Conservation (phyloP, 1,140 invertebrate genomes). For the Drosophila oshimai region DNA sequence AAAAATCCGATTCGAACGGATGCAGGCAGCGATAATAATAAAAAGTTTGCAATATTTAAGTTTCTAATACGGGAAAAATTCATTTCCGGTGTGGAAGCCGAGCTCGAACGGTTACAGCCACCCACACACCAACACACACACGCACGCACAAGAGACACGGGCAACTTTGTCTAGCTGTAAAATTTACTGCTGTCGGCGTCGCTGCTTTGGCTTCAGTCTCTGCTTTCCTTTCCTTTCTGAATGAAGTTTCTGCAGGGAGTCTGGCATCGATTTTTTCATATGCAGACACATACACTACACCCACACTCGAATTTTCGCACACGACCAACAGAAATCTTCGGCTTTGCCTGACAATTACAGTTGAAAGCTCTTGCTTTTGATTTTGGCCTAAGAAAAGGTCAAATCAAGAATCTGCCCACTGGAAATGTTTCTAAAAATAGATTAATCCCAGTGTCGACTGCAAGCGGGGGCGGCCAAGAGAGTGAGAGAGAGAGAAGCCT, state of each 20-base stretch:
- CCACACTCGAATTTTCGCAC: slow-evolving; percentile 16
- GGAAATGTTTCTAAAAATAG: slow-evolving; percentile 68
- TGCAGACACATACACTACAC: slow-evolving; percentile 36
- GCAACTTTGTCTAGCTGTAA: slow-evolving; percentile 69
- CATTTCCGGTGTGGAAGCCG: slow-evolving; percentile 67
- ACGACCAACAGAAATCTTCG: slow-evolving; percentile 24
- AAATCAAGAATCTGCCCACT: slow-evolving; percentile 61
- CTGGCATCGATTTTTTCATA: slow-evolving; percentile 79
- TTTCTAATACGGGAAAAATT: slow-evolving; percentile 65
- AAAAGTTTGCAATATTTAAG: slow-evolving; percentile 56
- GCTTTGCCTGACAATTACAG: slow-evolving; percentile 45
- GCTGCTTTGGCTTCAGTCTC: slow-evolving; percentile 34
- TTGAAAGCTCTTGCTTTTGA: slow-evolving; percentile 45
- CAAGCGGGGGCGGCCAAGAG: slow-evolving; percentile 8
- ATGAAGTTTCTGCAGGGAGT: slow-evolving; percentile 74
- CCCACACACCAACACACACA: slow-evolving; percentile 16
- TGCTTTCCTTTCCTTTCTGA: slow-evolving; percentile 27
- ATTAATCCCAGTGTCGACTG: too few species aligned
- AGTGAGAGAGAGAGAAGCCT: slow-evolving; percentile 25
- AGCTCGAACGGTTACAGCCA: slow-evolving; percentile 18
- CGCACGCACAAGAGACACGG: slow-evolving; percentile 8
- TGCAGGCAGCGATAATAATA: slow-evolving; percentile 37
- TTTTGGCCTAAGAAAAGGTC: slow-evolving; percentile 48
- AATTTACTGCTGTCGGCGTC: slow-evolving; percentile 51
- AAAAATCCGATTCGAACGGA: slow-evolving; percentile 40